These are phyloP conservation scores for Stegophylla sp. DNA, from an alignment of 2,888 invertebrate genomes.

Conservation along the genomic window DNA sequence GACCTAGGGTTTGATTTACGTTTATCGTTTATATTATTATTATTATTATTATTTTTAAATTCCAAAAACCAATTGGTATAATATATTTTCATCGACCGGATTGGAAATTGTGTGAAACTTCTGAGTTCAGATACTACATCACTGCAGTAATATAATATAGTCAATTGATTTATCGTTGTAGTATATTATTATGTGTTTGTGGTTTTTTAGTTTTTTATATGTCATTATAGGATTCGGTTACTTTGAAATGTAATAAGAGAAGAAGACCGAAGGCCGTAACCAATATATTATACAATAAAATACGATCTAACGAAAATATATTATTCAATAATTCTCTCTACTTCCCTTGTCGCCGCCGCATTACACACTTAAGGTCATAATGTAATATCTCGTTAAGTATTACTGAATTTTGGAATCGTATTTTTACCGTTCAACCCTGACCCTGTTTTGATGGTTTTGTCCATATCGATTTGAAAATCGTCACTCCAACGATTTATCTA, in stretches of 20 bases:
- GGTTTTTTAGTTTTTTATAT: conserved; percentile 53
- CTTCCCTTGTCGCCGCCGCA: conserved; percentile 12
- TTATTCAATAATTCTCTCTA: not conserved
- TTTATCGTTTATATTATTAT: conserved; percentile 7
- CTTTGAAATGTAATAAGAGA: conserved; percentile 53
- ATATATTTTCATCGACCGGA: conserved; percentile 25
- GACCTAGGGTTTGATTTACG: conserved; percentile 31
- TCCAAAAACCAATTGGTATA: not conserved
- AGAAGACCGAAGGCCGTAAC: conserved; percentile 47
- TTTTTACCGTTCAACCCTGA: too few species aligned
- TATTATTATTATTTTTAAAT: not conserved
- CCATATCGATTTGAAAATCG: too few species aligned
- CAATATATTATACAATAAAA: conserved; percentile 40
- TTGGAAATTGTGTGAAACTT: conserved; percentile 35
- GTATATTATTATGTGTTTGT: conserved; percentile 28
- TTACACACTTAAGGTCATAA: conserved; percentile 3
- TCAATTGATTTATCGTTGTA: conserved; percentile 49
- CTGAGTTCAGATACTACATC: conserved; percentile 24
- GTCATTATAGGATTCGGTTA: conserved; percentile 56
- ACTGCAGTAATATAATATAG: too few species aligned
- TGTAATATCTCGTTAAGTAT: not conserved
- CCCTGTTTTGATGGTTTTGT: too few species aligned
- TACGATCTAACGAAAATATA: conserved; percentile 3
- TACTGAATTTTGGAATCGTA: not conserved
- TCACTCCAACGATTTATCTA: too few species aligned